phyloP scores from a whole-genome alignment of 2,797 vertebrate species.

The Setipinna tenuifilis region DNA sequence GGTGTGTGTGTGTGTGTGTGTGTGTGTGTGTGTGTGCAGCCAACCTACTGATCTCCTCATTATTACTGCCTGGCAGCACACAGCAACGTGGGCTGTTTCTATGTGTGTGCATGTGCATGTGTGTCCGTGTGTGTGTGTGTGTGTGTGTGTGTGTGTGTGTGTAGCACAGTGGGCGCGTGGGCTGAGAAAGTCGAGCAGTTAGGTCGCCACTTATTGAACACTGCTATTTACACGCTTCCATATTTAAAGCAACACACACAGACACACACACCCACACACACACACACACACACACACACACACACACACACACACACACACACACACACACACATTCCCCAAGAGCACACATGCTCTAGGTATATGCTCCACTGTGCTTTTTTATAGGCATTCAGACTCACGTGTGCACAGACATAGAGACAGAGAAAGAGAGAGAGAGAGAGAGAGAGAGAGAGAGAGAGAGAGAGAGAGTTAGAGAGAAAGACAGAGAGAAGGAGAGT shows the following conservation, averaged over 20 bases:
- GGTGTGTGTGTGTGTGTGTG: no score
- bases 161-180: slow-evolving; percentile 35
- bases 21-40: neutral
- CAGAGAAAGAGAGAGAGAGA: neutral
- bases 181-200: slow-evolving; percentile 55
- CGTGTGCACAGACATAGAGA: neutral
- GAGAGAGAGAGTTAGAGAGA: neutral
- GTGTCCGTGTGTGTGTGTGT: no score
- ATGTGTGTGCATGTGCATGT: no score
- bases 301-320: slow-evolving; percentile 42
- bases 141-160: no score
- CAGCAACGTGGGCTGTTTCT: neutral
- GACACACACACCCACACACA: slow-evolving; percentile 51
- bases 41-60: neutral
- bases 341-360: neutral
- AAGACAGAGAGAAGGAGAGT: no score
- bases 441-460: neutral
- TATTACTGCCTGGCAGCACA: neutral
- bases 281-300: slow-evolving; percentile 43
- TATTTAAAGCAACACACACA: slow-evolving; percentile 15
- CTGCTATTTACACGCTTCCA: neutral
- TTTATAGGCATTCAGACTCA: neutral
- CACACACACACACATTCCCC: slow-evolving; percentile 53
- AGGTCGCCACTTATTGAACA: slow-evolving; percentile 50
- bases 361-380: no score